Percentiles rank a stretch among this genome's conserved stretches.
Conservation (phyloP, 2,888 invertebrate genomes). For the Parnassius orleans region DNA sequence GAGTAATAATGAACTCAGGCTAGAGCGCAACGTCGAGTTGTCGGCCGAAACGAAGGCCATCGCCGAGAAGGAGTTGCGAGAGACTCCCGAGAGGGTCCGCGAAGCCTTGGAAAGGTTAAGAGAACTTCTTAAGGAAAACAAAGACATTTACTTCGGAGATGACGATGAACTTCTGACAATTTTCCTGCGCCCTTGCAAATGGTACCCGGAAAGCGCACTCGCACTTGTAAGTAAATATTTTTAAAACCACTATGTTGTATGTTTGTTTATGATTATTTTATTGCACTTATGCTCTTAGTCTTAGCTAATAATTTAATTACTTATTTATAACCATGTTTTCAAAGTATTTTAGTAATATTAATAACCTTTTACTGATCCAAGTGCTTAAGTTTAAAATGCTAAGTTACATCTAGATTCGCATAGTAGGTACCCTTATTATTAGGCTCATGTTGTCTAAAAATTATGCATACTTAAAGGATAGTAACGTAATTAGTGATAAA, state of each 20-base stretch:
- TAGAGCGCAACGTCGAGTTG: constrained; percentile 82
- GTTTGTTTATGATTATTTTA: neutral
- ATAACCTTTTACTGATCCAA: too few species aligned
- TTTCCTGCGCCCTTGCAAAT: constrained; percentile 91
- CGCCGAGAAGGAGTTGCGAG: constrained; percentile 84
- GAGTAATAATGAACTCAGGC: constrained; percentile 73
- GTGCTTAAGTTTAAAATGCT: too few species aligned
- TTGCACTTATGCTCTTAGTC: neutral
- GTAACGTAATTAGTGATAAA: too few species aligned
- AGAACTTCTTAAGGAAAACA: constrained; percentile 84
- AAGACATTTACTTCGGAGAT: constrained; percentile 84
- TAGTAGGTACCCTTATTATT: too few species aligned
- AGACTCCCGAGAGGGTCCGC: constrained; percentile 85
- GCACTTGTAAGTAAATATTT: constrained; percentile 83
- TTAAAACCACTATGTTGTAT: neutral
- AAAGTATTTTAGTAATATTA: too few species aligned
- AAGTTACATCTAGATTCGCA: too few species aligned
- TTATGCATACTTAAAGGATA: too few species aligned
- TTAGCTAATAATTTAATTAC: neutral
- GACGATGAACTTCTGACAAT: constrained; percentile 90
- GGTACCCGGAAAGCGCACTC: constrained; percentile 89
- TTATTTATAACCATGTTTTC: too few species aligned
- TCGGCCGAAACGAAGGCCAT: constrained; percentile 79
- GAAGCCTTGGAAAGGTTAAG: constrained; percentile 82
- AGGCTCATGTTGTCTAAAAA: too few species aligned